Base-by-base conservation (phyloP, 2,797 vertebrate genomes). In the Sternotherus odoratus region DNA sequence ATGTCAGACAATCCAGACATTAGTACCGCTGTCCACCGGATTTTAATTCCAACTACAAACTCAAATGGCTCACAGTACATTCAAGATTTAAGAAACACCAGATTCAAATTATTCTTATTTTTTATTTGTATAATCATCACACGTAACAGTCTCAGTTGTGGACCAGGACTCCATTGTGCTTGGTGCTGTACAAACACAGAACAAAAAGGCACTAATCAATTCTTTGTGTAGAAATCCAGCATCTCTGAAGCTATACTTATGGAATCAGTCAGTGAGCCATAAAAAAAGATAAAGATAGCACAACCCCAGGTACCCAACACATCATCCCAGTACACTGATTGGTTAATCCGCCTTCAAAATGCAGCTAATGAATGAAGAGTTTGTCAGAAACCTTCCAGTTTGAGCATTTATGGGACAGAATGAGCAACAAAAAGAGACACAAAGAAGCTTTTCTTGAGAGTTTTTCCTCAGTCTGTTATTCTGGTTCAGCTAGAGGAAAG, bases 1-100 rank as follows among this genome's bases (percentile, higher is more conserved):
- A 86, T 89, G 84, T 82, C 75, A 33, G 36, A 90, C 16, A 90
- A 92, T 84, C 82, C 85, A 90, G 85, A 57, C 10, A 21, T 69
- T 39, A 39, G 9, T 39, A 39, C 36, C 36, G 3, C n/a, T 69
- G 66, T 39, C 66, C 66, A 23, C 21, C 39, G 36, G 39, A 39
- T 21, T 2, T 19, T 85, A 56, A 53, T 9, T 77, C 16, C 16
- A 87, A 39, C 63, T 0, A 0, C 19, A 72, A 46, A 39, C 69
- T 83, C 48, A 77, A 50, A 91, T 85, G 91, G 36, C 1, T 36
- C 23, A 54, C 7, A 1, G 1, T 46, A 23, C 8, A 72, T 19
- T 57, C 17, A 11, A 46, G 28, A 89, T 30, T 1, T 57, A 7
- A 94, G 69, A 91, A 89, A 88, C 23, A 54, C 1, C 33, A 11